These are phyloP conservation scores for Onthophagus sagittarius DNA, from an alignment of 2,888 invertebrate genomes.

Conservation along the genomic window DNA sequence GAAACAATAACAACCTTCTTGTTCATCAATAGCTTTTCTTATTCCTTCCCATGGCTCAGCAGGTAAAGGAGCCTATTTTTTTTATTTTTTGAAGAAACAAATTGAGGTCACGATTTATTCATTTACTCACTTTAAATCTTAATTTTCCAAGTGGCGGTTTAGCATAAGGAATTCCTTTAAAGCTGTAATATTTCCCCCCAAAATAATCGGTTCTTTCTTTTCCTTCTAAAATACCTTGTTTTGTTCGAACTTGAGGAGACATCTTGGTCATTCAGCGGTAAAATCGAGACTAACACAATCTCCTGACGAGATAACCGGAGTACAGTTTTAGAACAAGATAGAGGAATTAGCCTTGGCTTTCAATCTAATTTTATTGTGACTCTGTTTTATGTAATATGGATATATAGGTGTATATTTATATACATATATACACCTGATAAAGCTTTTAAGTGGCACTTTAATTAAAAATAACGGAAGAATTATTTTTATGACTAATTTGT, in stretches of 20 bases:
- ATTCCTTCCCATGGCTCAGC: constrained; percentile 46
- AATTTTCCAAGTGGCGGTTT: constrained; percentile 43
- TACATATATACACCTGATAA: no score
- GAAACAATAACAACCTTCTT: constrained; percentile 39
- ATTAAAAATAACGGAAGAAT: no score
- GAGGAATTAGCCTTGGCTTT: no score
- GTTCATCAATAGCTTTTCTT: constrained; percentile 46
- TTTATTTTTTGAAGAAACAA: neutral
- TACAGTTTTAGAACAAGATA: no score
- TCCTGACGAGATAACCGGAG: neutral
- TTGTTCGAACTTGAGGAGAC: neutral
- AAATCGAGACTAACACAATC: neutral
- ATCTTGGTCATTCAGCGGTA: neutral
- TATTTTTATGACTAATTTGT: no score
- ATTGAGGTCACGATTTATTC: neutral
- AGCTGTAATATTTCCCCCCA: constrained; percentile 37
- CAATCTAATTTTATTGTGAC: no score
- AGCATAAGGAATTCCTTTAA: constrained; percentile 45
- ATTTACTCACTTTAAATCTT: constrained; percentile 41
- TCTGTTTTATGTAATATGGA: no score
- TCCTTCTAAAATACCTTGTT: constrained; percentile 5
- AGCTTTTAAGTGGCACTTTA: no score
- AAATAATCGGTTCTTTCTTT: neutral
- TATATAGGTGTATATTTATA: no score
- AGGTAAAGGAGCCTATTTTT: constrained; percentile 44